Evolutionary conservation across 2,888 invertebrate genomes (phyloP), one percentile per base, ranked within the genome.

Genomic region (Hypomecis punctinalis): DNA sequence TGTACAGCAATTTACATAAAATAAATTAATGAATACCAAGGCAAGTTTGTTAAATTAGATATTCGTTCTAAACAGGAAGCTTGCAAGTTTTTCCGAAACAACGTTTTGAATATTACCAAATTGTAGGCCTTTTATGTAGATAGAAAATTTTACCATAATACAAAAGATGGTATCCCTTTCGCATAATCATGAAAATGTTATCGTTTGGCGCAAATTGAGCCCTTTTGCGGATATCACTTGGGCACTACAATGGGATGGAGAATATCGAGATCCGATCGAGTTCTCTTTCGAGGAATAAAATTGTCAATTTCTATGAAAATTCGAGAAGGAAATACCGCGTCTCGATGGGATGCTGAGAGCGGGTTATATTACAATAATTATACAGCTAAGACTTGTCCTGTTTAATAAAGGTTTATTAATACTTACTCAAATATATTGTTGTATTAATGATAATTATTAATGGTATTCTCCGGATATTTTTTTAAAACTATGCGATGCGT

Each of bases 101-200:
- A 42, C 60, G 48, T 60, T 63, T 66, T 66, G 62, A 66, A 66
- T 66, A 58, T 61, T 40, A 52, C 61, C 53, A 52, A 66, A 61
- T 39, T 66, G 65, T 63, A 52, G 52, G 59, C 56, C 60, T 67
- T 67, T 67, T 67, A 67, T 63, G 67, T 63, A 61, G 55, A 67
- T 63, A 67, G 61, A 63, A 63, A 63, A 67, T 67, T 67, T 68
- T 68, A 66, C 64, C 66, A 69, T 77, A 74, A 81, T 78, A 82
- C 76, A 72, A 81, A 80, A 80, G 76, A 77, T 79, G 77, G 74
- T 79, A 80, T 80, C 77, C 76, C 72, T 72, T 71, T 78, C 78
- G 79, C 79, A 85, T 86, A 83, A 85, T 83, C 82, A 81, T 83
- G 83, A 85, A 84, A 88, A 84, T 82, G 83, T 81, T 85, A 83